Conservation (phyloP, 2,797 vertebrate genomes). For the Ibycter americanus region DNA sequence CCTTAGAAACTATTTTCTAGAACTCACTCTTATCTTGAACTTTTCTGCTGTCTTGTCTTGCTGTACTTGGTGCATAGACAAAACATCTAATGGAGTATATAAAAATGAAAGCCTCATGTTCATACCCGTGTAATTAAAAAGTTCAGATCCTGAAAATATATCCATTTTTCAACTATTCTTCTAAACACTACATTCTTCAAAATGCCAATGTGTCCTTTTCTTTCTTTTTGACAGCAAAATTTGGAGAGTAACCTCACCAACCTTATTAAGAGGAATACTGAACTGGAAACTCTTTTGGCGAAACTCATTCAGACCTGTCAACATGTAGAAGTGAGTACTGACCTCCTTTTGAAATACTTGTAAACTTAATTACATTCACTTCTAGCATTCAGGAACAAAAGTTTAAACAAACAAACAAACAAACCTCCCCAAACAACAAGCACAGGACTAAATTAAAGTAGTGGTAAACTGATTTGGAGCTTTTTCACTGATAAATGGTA, state of each 20-base stretch:
- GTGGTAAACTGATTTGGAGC: background rate
- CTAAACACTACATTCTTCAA: background rate
- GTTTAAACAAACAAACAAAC: background rate
- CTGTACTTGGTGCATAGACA: background rate
- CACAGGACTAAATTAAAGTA: background rate
- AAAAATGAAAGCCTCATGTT: background rate
- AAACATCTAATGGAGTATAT: background rate
- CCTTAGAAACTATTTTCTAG: background rate
- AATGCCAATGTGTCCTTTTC: conserved; percentile 16
- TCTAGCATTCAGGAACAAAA: background rate
- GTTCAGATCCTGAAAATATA: background rate
- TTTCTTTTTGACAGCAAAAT: conserved; percentile 86
- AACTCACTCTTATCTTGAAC: background rate
- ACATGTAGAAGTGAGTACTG: conserved; percentile 91
- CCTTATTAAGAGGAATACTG: conserved; percentile 98
- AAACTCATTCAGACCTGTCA: conserved; percentile 99
- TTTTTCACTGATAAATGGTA: background rate
- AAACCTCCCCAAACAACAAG: background rate
- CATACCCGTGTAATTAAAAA: background rate
- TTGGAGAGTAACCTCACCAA: conserved; percentile 95
- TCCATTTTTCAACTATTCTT: background rate
- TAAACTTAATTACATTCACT: background rate
- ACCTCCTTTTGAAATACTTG: background rate
- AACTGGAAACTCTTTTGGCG: conserved; percentile 96
- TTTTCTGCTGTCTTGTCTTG: background rate